Base-by-base conservation (phyloP, 2,888 invertebrate genomes). In the Nemoura dubitans region DNA sequence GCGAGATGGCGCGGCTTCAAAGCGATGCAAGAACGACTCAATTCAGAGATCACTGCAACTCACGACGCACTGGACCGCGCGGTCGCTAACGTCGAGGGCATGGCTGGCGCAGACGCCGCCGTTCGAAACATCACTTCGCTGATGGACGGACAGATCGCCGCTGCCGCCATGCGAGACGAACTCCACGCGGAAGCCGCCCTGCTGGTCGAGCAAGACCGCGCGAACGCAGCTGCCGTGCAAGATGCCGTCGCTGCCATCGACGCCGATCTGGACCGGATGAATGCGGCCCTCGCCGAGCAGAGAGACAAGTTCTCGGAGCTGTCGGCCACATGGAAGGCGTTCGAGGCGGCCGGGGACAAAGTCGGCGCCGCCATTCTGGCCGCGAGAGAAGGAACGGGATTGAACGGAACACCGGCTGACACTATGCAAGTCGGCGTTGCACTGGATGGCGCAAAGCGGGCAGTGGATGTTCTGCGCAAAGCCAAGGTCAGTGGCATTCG, bases 1-100 rank as follows among this genome's bases (percentile, higher is more conserved):
- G 94, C 95, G 27, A 94, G 96, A 87, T 97, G 97, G 95, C 94
- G 95, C 87, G 95, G 96, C 89, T 98, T 98, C 91, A 94, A 95
- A 89, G 92, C 94, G 10, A 92, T 96, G 87, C 96, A 97, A 89
- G 94, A 95, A 88, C 94, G 94, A 88, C 93, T 97, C 59, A 93
- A 94, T 0, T 93, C 95, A 89, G 94, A 94, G 27, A 92, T 96
- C 87, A 93, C 95, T 86, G 92, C 92, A 81, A 93, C 94, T 0
- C 94, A 95, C 89, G 91, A 92, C 0, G 92, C 92, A 80, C 90
- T 95, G 0, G 93, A 93, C 89, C 93, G 93, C 86, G 93, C 95
- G 90, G 92, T 94, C 26, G 93, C 89, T 83, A 90, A 90, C 25
- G 92, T 93, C 0, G 91, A 92, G 78, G 91, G 91, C n/a, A 92